Base-by-base conservation (phyloP, 2,888 invertebrate species). In the Platerodrilus igneus region DNA sequence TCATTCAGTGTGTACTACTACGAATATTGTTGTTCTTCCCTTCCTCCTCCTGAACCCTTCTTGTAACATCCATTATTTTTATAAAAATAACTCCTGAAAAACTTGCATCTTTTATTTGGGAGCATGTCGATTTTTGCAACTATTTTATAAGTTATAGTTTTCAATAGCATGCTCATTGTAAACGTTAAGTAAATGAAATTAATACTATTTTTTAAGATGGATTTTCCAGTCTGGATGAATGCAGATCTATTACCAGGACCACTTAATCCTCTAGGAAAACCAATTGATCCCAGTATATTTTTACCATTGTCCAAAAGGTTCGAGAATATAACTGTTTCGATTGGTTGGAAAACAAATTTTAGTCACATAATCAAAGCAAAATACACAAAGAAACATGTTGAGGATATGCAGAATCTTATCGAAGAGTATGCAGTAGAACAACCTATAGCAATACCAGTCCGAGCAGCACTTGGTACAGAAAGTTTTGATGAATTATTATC, bases 181-280 rank as follows among this genome's bases (percentile, higher is more conserved):
- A n/a, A n/a, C n/a, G n/a, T n/a, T n/a, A n/a, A n/a, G n/a, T n/a
- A n/a, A n/a, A n/a, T n/a, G n/a, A n/a, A n/a, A n/a, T n/a, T n/a
- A n/a, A n/a, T n/a, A n/a, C n/a, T n/a, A n/a, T 43, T 47, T 47
- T 59, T 64, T 23, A 64, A 88, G 85, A 69, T 80, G 52, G 71
- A 67, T 0, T 81, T 80, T 56, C 90, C 90, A 0, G 62, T 93
- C 3, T 90, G 89, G 87, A 64, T 93, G 39, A 93, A 93, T 64
- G 91, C 92, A 0, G 93, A 93, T 64, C 86, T 93, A 48, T 67
- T 88, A 3, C 60, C 70, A 0, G 92, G 92, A 0, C 91, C 91
- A 1, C 76, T 83, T 1, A 74, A 81, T 38, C 64, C 74, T 5
- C 71, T 70, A 2, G 60, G 70, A 0, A 63, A 57, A 25, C 83